Conservation (phyloP, 2,113 vertebrate species). For the Cariama cristata region DNA sequence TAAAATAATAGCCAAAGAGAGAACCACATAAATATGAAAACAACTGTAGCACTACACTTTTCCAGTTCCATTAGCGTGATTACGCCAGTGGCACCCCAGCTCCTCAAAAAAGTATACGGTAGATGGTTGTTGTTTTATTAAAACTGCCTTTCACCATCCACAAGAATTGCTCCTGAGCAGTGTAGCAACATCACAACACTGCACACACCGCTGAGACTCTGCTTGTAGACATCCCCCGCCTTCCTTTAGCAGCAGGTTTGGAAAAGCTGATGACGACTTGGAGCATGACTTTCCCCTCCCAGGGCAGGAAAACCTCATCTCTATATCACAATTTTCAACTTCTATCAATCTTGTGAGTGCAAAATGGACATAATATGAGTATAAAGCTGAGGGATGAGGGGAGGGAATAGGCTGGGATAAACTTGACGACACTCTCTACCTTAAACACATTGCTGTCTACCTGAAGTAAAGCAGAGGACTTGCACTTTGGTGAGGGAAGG, state of each 20-base stretch:
- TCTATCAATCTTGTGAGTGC: not conserved
- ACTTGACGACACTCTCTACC: not conserved
- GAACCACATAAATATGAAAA: slow-evolving; percentile 21
- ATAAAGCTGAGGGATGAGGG: not conserved
- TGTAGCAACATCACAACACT: not conserved
- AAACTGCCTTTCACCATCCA: not conserved
- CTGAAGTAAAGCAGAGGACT: not conserved
- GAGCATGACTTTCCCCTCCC: not conserved
- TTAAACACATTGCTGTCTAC: not conserved
- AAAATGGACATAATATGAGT: not conserved
- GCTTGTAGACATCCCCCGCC: fast-evolving
- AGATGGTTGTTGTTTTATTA: not conserved
- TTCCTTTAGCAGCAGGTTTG: not conserved
- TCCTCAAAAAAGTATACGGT: not conserved
- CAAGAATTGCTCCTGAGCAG: not conserved
- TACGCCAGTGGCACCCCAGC: not conserved
- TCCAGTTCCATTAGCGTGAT: not conserved
- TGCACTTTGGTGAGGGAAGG: not conserved
- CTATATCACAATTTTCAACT: not conserved
- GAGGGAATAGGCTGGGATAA: not conserved
- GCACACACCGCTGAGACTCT: not conserved
- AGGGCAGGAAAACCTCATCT: not conserved
- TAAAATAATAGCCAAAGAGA: slow-evolving; percentile 20
- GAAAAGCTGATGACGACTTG: not conserved
- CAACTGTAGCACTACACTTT: not conserved